Conservation (phyloP, 2,797 vertebrate species). For the Alouatta caraya region DNA sequence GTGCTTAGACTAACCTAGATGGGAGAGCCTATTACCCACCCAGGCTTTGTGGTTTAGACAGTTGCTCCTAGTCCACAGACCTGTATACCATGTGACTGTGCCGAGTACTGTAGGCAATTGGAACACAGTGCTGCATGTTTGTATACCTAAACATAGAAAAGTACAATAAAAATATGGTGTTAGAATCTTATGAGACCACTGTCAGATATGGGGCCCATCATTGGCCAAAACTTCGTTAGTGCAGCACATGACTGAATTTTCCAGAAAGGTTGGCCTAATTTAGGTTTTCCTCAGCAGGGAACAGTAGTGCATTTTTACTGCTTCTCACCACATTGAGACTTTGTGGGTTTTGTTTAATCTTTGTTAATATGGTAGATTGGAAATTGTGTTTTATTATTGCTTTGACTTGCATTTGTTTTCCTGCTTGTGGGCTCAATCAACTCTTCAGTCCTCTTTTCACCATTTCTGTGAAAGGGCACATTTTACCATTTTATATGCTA, state of each 20-base stretch:
- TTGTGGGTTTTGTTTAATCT: conserved; percentile 39
- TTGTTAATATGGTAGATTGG: background rate
- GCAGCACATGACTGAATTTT: background rate
- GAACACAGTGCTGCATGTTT: background rate
- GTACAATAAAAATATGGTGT: background rate
- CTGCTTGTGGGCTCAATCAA: background rate
- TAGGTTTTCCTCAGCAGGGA: background rate
- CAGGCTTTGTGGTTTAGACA: background rate
- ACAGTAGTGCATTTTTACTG: background rate
- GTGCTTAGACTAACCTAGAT: background rate
- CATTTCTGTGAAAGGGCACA: background rate
- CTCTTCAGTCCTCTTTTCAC: background rate
- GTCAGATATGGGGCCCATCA: background rate
- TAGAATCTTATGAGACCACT: background rate
- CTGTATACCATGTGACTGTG: background rate
- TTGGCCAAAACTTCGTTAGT: background rate
- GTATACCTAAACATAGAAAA: background rate
- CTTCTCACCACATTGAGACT: background rate
- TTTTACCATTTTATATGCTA: background rate
- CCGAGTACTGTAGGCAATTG: background rate
- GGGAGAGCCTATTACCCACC: background rate
- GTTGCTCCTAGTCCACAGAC: background rate
- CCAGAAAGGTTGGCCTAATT: background rate
- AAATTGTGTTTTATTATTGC: conserved; percentile 3
- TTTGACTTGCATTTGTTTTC: background rate